Percentiles rank a stretch among this genome's conserved stretches.
Conservation (phyloP, 2,113 vertebrate species). For the Burhinus bistriatus region DNA sequence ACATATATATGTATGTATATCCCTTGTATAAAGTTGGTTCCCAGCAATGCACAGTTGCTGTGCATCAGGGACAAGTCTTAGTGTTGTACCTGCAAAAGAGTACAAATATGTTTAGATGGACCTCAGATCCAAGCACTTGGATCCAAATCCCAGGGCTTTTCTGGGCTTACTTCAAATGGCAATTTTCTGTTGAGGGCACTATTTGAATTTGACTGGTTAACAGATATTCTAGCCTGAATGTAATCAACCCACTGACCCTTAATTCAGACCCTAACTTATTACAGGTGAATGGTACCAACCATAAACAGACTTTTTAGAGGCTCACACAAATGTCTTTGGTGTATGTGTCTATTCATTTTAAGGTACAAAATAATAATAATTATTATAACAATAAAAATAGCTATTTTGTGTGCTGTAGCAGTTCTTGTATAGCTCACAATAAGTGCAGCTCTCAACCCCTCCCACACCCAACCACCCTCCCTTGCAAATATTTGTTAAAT, state of each 20-base stretch:
- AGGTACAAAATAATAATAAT: constrained; percentile 84
- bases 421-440: constrained; percentile 83
- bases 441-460: constrained; percentile 85
- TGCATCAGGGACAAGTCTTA: constrained; percentile 51
- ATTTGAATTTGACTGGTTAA: constrained; percentile 53
- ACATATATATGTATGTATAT: constrained; percentile 64
- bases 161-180: not conserved
- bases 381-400: constrained; percentile 86
- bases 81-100: constrained; percentile 53
- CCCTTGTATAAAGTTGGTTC: constrained; percentile 51
- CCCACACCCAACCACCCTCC: constrained; percentile 77
- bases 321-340: constrained; percentile 90
- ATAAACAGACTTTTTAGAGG: constrained; percentile 80
- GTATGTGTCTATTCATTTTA: constrained; percentile 82
- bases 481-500: constrained; percentile 87
- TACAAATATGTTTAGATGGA: not conserved
- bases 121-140: not conserved
- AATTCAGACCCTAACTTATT: constrained; percentile 70
- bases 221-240: constrained; percentile 60
- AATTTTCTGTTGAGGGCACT: constrained; percentile 26
- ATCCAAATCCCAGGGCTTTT: not conserved
- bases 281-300: constrained; percentile 70
- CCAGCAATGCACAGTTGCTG: constrained; percentile 71
- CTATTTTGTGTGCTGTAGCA: constrained; percentile 85
- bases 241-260: constrained; percentile 56